Conservation (phyloP, 2,888 invertebrate species). For the Leucophenga montana region DNA sequence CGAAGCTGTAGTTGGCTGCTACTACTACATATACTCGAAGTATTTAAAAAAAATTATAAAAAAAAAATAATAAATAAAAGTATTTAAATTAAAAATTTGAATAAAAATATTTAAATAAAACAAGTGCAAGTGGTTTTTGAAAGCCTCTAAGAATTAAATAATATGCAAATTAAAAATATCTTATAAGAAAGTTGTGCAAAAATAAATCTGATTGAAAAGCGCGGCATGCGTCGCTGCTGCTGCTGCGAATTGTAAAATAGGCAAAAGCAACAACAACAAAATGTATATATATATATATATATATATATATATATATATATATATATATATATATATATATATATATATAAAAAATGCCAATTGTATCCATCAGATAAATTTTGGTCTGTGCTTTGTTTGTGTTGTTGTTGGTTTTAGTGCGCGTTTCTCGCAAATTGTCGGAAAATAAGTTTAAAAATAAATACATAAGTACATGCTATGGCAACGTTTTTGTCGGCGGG, state of each 20-base stretch:
- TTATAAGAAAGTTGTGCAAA: neutral
- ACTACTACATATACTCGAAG: too few species aligned
- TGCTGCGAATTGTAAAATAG: conserved; percentile 4
- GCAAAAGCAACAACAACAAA: conserved; percentile 14
- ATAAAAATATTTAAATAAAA: too few species aligned
- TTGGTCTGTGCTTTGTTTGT: conserved; percentile 25
- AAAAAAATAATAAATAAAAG: too few species aligned
- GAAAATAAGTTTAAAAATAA: conserved; percentile 61
- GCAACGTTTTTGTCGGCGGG: neutral
- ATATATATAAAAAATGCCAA: neutral
- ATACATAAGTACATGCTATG: conserved; percentile 58
- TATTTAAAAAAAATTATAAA: too few species aligned
- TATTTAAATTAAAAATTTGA: too few species aligned
- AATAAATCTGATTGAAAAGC: conserved; percentile 8
- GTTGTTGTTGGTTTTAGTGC: conserved; percentile 29
- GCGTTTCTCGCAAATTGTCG: conserved; percentile 56
- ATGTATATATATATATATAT: neutral
- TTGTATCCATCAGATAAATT: conserved; percentile 28
- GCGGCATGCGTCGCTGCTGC: conserved; percentile 34
- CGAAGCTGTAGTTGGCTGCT: too few species aligned
- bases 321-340: neutral
- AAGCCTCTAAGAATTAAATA: neutral
- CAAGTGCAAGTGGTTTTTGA: neutral
- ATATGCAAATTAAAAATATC: conserved; percentile 12
- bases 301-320: too few species aligned